Conservation (phyloP, 1,140 invertebrate genomes). For the Zaprionus taronus region DNA sequence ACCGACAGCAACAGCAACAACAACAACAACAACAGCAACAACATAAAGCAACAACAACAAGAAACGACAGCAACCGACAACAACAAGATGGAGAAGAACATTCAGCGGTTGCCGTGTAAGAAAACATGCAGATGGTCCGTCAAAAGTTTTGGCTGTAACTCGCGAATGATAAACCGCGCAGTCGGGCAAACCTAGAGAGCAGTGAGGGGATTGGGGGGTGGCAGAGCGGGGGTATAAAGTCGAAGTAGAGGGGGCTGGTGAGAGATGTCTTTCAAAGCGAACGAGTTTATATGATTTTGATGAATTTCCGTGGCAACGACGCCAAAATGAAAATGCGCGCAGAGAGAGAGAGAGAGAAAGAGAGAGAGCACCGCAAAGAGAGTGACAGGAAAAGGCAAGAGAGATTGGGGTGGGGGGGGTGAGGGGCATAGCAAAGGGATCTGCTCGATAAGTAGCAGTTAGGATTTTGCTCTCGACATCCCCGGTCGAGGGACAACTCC, state of each 20-base stretch:
- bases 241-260: not conserved
- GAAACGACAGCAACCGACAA: slow-evolving; percentile 19
- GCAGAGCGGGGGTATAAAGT: not conserved
- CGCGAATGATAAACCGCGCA: slow-evolving; percentile 73
- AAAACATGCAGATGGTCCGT: slow-evolving; percentile 78
- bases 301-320: slow-evolving; percentile 82
- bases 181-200: slow-evolving; percentile 4
- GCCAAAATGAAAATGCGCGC: slow-evolving; percentile 72
- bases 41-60: slow-evolving; percentile 18
- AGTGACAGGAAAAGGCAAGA: not conserved
- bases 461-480: slow-evolving; percentile 75
- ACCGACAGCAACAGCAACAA: slow-evolving; percentile 42
- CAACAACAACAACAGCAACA: slow-evolving; percentile 31
- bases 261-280: slow-evolving; percentile 48
- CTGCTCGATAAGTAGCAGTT: slow-evolving; percentile 80
- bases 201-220: not conserved
- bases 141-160: slow-evolving; percentile 67
- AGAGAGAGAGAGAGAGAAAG: slow-evolving; percentile 1
- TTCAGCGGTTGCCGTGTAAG: slow-evolving; percentile 67
- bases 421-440: slow-evolving; percentile 7
- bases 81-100: slow-evolving; percentile 25
- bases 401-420: too few species aligned
- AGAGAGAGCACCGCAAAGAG: not conserved
- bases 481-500: slow-evolving; percentile 45
- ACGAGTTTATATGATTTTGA: slow-evolving; percentile 83